phyloP scores from a whole-genome alignment of 2,888 invertebrate species.

The Drosophila ustulata region DNA sequence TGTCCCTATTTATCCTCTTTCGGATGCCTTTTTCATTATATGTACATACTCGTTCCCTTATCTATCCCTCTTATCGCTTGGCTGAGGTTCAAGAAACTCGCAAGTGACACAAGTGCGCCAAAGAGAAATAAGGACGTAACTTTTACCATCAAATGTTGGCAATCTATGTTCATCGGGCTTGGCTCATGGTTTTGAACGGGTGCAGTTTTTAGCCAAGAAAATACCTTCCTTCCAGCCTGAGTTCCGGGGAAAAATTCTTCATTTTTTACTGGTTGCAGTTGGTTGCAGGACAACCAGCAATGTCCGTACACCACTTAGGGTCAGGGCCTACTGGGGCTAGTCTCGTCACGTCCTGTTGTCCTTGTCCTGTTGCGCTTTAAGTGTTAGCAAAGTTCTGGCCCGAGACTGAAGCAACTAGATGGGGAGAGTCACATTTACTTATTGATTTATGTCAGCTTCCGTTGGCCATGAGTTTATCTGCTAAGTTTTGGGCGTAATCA shows the following conservation, averaged over 20 bases:
- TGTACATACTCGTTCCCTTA: conserved; percentile 4
- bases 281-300: conserved; percentile 23
- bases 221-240: conserved; percentile 21
- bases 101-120: conserved; percentile 77
- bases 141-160: conserved; percentile 80
- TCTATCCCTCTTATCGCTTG: conserved; percentile 54
- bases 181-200: background rate
- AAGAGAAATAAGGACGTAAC: conserved; percentile 79
- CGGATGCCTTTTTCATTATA: background rate
- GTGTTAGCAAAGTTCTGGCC: conserved; percentile 56
- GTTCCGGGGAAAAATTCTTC: conserved; percentile 21
- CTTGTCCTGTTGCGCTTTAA: conserved; percentile 51
- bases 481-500: conserved; percentile 78
- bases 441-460: conserved; percentile 77
- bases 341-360: conserved; percentile 14
- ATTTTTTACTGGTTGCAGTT: conserved; percentile 36
- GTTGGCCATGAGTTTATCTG: conserved; percentile 69
- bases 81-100: conserved; percentile 80
- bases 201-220: background rate
- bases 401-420: conserved; percentile 19
- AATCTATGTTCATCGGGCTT: conserved; percentile 62
- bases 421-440: conserved; percentile 73
- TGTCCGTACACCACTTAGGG: conserved; percentile 34
- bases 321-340: conserved; percentile 12
- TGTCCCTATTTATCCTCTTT: background rate